Evolutionary conservation across 2,888 invertebrate species (phyloP).

Genomic region (Pogonocherus hispidulus): DNA sequence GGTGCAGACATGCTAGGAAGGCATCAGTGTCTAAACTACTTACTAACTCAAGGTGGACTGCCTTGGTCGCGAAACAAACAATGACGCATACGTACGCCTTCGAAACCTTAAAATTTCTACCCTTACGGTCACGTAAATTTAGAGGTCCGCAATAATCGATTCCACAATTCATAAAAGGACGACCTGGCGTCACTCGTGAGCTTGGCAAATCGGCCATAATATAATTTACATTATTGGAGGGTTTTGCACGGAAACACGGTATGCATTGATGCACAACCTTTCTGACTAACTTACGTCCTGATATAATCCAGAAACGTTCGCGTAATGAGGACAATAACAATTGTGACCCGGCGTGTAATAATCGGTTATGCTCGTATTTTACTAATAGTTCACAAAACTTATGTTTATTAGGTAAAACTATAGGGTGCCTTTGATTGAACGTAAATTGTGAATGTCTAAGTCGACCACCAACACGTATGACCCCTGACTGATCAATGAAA

Average conservation of each 20-base stretch:
- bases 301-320: slow-evolving; percentile 28
- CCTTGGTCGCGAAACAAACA: slow-evolving; percentile 11
- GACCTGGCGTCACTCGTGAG: not conserved
- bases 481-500: slow-evolving; percentile 32
- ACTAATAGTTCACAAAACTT: slow-evolving; percentile 9
- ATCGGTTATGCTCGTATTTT: slow-evolving; percentile 18
- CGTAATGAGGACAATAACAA: not conserved
- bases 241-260: slow-evolving; percentile 41
- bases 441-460: slow-evolving; percentile 26
- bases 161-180: slow-evolving; percentile 4
- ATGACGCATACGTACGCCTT: slow-evolving; percentile 5
- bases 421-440: slow-evolving; percentile 23
- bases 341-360: slow-evolving; percentile 25
- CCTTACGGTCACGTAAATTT: not conserved
- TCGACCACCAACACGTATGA: slow-evolving; percentile 41
- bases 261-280: slow-evolving; percentile 34
- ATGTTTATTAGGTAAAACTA: slow-evolving; percentile 16
- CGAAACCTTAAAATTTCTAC: not conserved
- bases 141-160: slow-evolving; percentile 13
- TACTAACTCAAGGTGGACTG: slow-evolving; percentile 9
- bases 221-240: slow-evolving; percentile 29
- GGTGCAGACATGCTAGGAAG: not conserved
- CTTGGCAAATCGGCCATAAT: slow-evolving; percentile 7
- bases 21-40: not conserved
- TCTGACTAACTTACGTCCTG: not conserved